Conservation (phyloP, 2,113 vertebrate genomes). For the Tyto alba region DNA sequence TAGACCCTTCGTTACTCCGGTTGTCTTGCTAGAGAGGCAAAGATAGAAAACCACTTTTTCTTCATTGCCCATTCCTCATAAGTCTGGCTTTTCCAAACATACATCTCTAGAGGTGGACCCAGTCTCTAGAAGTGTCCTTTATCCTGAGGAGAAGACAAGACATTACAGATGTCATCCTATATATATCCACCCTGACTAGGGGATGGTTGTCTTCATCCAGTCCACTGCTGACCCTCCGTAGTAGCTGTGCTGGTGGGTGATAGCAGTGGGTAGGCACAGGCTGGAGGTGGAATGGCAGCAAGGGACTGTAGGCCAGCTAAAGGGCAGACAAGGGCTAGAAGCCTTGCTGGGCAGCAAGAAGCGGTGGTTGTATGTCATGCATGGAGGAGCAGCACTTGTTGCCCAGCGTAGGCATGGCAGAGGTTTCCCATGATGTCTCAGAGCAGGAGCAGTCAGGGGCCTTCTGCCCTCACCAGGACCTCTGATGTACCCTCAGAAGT, state of each 20-base stretch:
- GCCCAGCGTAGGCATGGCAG: accelerated
- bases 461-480: background rate
- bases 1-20: background rate
- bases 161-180: background rate
- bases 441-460: accelerated
- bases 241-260: accelerated
- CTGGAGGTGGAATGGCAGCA: background rate
- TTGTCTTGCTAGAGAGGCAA: background rate
- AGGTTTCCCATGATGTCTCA: background rate
- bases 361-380: accelerated
- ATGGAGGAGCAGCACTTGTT: background rate
- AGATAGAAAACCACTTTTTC: background rate
- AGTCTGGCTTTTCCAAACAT: background rate
- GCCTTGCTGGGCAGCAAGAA: background rate
- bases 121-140: background rate
- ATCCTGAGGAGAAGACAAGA: background rate
- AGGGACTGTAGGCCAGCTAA: background rate
- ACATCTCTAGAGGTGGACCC: background rate
- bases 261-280: background rate
- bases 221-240: accelerated
- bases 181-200: background rate
- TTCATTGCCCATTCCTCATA: background rate
- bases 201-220: background rate
- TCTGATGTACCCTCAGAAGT: background rate
- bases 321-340: background rate